Evolutionary conservation across 2,113 vertebrate species (phyloP), one percentile per base, ranked within the genome.

Genomic region (Trochalopteron elliotii): DNA sequence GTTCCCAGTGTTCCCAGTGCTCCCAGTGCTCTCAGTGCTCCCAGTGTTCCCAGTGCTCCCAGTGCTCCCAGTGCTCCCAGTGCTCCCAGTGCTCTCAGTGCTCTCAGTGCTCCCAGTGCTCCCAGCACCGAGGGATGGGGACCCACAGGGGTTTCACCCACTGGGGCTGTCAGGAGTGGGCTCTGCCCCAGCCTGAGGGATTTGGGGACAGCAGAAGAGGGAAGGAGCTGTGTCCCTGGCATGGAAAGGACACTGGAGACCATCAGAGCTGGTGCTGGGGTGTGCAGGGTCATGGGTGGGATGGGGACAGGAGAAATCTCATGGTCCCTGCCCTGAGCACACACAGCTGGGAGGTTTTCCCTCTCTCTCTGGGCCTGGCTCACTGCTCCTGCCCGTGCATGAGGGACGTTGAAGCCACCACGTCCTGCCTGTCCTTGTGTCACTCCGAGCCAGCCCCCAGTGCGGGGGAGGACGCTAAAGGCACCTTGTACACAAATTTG

Each of bases 311-410:
- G 16, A 80, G 37, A 25, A 76, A 31, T 24, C 9, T 25, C 53
- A 3, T 0, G 0, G 40, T 27, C 6, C 27, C 27, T 37, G 74
- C 30, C n/a, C 8, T 2, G 4, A 40, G 52, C n/a, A 42, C n/a
- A 35, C 14, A 14, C 3, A 5, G 0, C 8, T 21, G 33, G 27
- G 35, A 64, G 15, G 27, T 23, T 80, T 63, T 15, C 7, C 35
- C 19, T 47, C 28, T 53, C 24, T 40, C 16, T 2, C 53, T 53
- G 79, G 15, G 28, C 31, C 47, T 90, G 60, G 20, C 74, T 64
- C 53, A n/a, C 8, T 12, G 8, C 11, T 64, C 47, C 55, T 91
- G 63, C 23, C 57, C 18, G 24, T 28, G 55, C 17, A 12, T 4
- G 4, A 7, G 23, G 33, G 27, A 22, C 1, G 5, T 0, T 19